Base-by-base conservation (phyloP, 2,797 vertebrate species). In the Xiphorhynchus erythropygius region DNA sequence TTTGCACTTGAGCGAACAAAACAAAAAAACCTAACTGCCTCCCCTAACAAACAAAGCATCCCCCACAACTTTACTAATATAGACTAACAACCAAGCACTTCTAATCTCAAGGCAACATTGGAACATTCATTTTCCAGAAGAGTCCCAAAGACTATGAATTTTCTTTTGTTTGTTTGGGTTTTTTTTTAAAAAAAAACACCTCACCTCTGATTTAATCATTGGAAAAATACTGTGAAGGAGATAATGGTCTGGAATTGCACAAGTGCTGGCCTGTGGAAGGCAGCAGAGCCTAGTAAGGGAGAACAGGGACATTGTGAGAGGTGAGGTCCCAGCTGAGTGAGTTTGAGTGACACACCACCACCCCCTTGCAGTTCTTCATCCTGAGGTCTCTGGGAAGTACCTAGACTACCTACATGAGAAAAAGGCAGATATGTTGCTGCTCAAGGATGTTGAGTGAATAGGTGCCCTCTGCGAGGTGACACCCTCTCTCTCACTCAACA, bases 281-380 rank as follows among this genome's bases (percentile, higher is more conserved):
- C 82, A 89, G 68, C 84, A 82, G 68, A 91, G 39, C 15, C 69
- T 63, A 67, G 47, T 53, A 30, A 74, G 71, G 82, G 39, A 87
- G 50, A 70, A 68, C 17, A 70, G 15, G 21, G 33, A 33, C 18
- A 9, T 5, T 70, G 33, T 19, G 42, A 67, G n/a, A 84, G 1
- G 0, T 17, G n/a, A 89, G 44, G 5, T 16, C 41, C 30, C 32
- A 27, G 47, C 10, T 23, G 28, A 55, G 17, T 1, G 3, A 60
- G 4, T 47, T 17, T 59, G 53, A 57, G 30, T 50, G 53, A 65
- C 19, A 75, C 46, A 68, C 5, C 11, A 56, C 6, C 19, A 17
- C 50, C 33, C 13, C 1, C 11, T 56, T 23, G 10, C 49, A 41
- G 32, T 16, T 47, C 78, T 76, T 70, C 59, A 49, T 35, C 21